Evolutionary conservation across 2,888 invertebrate species (phyloP).

Genomic region (Dasysyrphus tricinctus): DNA sequence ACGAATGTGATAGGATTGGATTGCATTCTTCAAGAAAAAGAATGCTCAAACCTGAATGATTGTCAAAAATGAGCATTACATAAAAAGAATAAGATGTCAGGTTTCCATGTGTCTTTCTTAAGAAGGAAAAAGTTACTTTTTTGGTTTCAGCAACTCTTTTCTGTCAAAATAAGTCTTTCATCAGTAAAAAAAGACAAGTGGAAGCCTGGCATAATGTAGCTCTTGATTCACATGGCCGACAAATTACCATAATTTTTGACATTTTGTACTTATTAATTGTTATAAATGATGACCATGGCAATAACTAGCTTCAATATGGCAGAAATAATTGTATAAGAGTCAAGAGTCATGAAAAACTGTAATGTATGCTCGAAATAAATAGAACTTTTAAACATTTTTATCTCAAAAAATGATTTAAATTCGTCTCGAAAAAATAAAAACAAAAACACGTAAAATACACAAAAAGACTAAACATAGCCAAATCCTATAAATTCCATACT

Average conservation of each 20-base stretch:
- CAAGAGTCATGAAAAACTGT: neutral
- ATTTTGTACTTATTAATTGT: neutral
- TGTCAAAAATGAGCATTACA: neutral
- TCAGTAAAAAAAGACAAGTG: neutral
- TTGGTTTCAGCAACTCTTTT: no score
- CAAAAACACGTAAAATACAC: neutral
- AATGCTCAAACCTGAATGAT: slow-evolving; percentile 3
- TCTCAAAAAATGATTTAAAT: slow-evolving; percentile 53
- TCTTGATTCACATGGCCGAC: no score
- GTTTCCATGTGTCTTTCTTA: no score
- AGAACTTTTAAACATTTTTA: slow-evolving; percentile 49
- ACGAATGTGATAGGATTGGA: neutral
- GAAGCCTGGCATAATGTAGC: neutral
- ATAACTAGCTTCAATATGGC: neutral
- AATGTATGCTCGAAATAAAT: neutral
- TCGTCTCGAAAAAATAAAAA: slow-evolving; percentile 17
- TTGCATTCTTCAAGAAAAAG: slow-evolving; percentile 16
- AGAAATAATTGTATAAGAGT: neutral
- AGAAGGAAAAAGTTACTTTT: no score
- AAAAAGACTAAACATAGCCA: neutral
- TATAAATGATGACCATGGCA: neutral
- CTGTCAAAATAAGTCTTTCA: neutral
- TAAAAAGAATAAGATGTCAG: neutral
- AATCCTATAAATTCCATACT: neutral
- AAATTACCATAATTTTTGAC: no score